Evolutionary conservation across 2,113 vertebrate genomes (phyloP).

Genomic region (Typhlomys cinereus): DNA sequence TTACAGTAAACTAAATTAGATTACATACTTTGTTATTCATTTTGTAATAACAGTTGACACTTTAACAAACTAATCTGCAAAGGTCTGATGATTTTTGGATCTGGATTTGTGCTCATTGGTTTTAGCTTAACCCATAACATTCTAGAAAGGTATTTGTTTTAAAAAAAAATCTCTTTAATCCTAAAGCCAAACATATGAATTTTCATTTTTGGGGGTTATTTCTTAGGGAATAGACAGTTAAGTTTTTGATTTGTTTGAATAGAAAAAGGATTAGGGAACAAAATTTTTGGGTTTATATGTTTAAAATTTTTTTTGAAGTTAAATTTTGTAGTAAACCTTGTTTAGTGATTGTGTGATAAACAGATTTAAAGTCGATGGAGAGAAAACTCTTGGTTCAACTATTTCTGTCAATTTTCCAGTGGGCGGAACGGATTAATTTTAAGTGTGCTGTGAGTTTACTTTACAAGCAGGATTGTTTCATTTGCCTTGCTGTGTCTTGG

Average conservation of each 20-base stretch:
- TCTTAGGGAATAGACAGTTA: slow-evolving; percentile 28
- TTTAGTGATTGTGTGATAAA: slow-evolving; percentile 47
- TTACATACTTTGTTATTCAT: slow-evolving; percentile 38
- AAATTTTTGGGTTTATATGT: neutral
- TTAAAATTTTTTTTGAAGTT: slow-evolving; percentile 18
- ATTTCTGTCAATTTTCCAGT: neutral
- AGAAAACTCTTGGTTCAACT: slow-evolving; percentile 24
- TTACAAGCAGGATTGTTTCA: slow-evolving; percentile 44
- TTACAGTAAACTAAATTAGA: slow-evolving; percentile 28
- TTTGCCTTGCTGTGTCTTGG: slow-evolving; percentile 41
- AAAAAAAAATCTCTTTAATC: slow-evolving; percentile 1
- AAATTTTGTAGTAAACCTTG: neutral
- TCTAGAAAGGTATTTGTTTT: slow-evolving; percentile 20
- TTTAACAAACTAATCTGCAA: slow-evolving; percentile 47
- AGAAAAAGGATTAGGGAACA: slow-evolving; percentile 30
- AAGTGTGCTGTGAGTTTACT: slow-evolving; percentile 40
- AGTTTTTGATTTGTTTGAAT: slow-evolving; percentile 24
- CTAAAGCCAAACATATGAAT: neutral
- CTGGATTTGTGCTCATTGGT: slow-evolving; percentile 8
- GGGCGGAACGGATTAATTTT: neutral
- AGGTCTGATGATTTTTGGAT: neutral
- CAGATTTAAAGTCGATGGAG: slow-evolving; percentile 6
- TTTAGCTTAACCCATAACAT: neutral
- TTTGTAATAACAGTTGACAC: slow-evolving; percentile 7
- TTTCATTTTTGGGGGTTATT: neutral